Evolutionary conservation across 2,113 vertebrate species (phyloP).

Genomic region (Setophaga kirtlandii): DNA sequence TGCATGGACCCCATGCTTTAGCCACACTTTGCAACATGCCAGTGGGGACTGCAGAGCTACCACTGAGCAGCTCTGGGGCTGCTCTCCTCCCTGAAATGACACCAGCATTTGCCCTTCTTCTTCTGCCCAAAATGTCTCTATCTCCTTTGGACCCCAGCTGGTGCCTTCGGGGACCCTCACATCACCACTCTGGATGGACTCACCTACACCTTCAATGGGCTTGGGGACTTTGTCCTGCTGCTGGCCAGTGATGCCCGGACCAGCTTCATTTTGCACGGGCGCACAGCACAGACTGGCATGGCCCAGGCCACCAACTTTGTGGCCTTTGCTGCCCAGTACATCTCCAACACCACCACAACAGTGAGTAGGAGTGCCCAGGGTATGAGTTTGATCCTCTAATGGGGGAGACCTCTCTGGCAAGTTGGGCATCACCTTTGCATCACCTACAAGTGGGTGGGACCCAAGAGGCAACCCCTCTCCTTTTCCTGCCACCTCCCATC

Average conservation of each 20-base stretch:
- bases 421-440: not conserved
- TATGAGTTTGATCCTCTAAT: not conserved
- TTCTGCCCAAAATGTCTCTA: accelerated
- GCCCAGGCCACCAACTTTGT: conserved; percentile 49
- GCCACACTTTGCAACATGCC: not conserved
- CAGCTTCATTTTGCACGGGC: not conserved
- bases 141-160: not conserved
- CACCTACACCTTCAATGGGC: conserved; percentile 58
- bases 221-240: conserved; percentile 40
- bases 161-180: conserved; percentile 30
- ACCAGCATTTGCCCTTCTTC: not conserved
- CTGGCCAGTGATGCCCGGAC: not conserved
- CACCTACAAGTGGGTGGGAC: not conserved
- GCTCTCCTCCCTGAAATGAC: not conserved
- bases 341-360: not conserved
- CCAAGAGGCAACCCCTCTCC: accelerated
- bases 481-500: not conserved
- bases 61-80: not conserved
- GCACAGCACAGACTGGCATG: not conserved
- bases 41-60: not conserved
- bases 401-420: not conserved
- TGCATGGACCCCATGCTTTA: accelerated
- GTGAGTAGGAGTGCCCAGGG: not conserved
- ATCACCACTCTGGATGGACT: conserved; percentile 57
- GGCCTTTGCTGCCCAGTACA: conserved; percentile 37